These are phyloP conservation scores for Cebidichthys violaceus DNA, from an alignment of 2,113 vertebrate species.

Conservation along the genomic window DNA sequence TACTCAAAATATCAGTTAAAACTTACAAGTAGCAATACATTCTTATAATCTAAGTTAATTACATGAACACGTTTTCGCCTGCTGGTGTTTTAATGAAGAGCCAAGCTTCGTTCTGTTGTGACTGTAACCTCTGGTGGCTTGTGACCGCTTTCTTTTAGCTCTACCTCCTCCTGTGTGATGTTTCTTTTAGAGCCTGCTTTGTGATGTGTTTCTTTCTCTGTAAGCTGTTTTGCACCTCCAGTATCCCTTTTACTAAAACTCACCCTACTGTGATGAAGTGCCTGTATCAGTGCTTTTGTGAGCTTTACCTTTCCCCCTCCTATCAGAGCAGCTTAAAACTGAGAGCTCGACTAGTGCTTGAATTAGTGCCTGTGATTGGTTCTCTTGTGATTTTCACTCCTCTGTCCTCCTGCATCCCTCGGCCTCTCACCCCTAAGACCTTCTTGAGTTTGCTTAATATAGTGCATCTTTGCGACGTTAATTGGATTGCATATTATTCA, in stretches of 20 bases:
- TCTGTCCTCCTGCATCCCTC: conserved; percentile 44
- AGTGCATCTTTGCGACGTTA: conserved; percentile 13
- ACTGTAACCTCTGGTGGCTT: conserved; percentile 59
- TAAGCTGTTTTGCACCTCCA: conserved; percentile 50
- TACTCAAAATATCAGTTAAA: background rate
- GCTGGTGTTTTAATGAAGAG: conserved; percentile 61
- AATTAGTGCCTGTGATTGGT: conserved; percentile 71
- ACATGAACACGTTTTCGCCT: conserved; percentile 12
- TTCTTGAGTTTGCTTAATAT: conserved; percentile 20
- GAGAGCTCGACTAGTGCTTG: conserved; percentile 63
- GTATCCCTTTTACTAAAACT: conserved; percentile 50
- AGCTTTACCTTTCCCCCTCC: conserved; percentile 85
- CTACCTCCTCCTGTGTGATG: conserved; percentile 61
- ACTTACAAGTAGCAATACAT: background rate
- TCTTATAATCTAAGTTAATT: background rate
- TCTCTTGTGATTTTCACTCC: conserved; percentile 33
- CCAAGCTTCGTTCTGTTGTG: conserved; percentile 52
- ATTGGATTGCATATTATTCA: conserved; percentile 14
- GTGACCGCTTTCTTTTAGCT: conserved; percentile 62
- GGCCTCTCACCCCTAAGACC: conserved; percentile 2
- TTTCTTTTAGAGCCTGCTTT: conserved; percentile 65
- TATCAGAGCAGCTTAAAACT: conserved; percentile 79
- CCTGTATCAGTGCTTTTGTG: conserved; percentile 79
- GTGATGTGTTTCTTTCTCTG: conserved; percentile 56
- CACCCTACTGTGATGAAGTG: conserved; percentile 63